Evolutionary conservation across 2,888 invertebrate species (phyloP).

Genomic region (Stenotaenia linearis): DNA sequence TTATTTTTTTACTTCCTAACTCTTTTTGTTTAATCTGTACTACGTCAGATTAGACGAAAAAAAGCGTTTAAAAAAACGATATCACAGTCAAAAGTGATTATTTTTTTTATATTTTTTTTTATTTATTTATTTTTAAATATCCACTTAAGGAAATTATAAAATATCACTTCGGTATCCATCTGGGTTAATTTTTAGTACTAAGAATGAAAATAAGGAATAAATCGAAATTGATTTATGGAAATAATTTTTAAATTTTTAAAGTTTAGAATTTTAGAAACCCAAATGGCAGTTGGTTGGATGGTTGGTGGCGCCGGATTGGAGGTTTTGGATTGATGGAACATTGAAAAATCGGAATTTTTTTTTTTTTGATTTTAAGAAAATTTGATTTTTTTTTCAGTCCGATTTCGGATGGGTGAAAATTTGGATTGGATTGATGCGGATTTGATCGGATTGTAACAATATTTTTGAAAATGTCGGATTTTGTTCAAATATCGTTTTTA

Average conservation of each 20-base stretch:
- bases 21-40: neutral
- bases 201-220: neutral
- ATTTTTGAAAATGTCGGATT: too few relatives aligned
- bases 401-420: too few relatives aligned
- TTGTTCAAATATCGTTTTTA: too few relatives aligned
- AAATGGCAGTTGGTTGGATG: neutral
- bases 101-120: neutral
- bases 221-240: neutral
- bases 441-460: too few relatives aligned
- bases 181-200: neutral
- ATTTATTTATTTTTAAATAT: neutral
- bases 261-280: neutral
- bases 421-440: too few relatives aligned
- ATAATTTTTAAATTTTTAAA: neutral
- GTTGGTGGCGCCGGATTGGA: too few relatives aligned
- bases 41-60: neutral
- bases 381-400: too few relatives aligned
- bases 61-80: neutral
- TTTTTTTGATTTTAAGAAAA: too few relatives aligned
- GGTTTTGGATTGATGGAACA: too few relatives aligned
- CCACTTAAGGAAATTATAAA: neutral
- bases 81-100: conserved; percentile 6
- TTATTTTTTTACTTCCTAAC: neutral
- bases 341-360: too few relatives aligned
- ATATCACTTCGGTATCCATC: neutral